phyloP scores from a whole-genome alignment of 2,113 vertebrate genomes.

The Mixornis gularis region DNA sequence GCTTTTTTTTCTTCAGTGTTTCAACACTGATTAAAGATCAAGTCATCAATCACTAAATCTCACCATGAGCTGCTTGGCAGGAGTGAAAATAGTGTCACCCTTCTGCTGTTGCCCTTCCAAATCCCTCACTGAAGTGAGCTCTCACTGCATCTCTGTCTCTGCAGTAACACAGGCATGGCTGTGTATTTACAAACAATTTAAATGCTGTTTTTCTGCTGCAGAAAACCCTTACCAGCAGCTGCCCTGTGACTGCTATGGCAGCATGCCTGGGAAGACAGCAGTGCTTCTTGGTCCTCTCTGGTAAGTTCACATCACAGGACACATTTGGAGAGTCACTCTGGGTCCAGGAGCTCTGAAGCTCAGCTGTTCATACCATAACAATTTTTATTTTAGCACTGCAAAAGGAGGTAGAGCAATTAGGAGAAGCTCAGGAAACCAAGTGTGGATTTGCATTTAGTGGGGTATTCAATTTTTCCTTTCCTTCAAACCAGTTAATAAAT shows the following conservation, averaged over 20 bases:
- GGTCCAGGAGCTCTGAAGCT: not conserved
- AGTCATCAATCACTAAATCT: not conserved
- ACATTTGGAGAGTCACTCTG: not conserved
- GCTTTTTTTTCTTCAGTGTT: not conserved
- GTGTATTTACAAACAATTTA: not conserved
- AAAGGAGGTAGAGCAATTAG: not conserved
- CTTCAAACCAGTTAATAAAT: not conserved
- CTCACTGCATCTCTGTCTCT: not conserved
- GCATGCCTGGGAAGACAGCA: constrained; percentile 91
- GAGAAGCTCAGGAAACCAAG: not conserved
- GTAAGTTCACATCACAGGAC: constrained; percentile 63
- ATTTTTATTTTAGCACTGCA: not conserved
- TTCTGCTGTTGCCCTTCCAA: not conserved
- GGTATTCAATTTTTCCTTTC: not conserved
- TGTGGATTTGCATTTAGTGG: not conserved
- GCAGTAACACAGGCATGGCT: not conserved
- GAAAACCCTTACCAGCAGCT: constrained; percentile 86
- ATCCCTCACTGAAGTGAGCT: not conserved
- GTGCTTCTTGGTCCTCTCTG: constrained; percentile 92
- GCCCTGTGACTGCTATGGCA: constrained; percentile 89
- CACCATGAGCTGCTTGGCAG: not conserved
- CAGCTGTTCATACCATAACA: not conserved
- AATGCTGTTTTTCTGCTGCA: constrained; percentile 28
- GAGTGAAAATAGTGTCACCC: not conserved
- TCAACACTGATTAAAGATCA: not conserved